Base-by-base conservation (phyloP, 2,888 invertebrate species). In the Lasioglossum morio region DNA sequence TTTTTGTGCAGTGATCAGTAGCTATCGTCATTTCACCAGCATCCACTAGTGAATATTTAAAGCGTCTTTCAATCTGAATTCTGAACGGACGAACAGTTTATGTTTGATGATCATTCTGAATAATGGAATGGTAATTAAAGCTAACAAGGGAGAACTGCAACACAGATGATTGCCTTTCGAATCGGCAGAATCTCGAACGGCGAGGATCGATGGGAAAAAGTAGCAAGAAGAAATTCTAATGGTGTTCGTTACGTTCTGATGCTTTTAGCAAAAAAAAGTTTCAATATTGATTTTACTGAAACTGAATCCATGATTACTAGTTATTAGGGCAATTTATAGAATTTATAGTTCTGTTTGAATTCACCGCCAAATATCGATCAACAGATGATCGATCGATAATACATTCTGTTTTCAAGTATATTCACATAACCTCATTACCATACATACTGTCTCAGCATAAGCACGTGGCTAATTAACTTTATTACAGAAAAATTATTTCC, bases 101-200 rank as follows among this genome's bases (percentile, higher is more conserved):
- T 12, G 70, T 37, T 37, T 12, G n/a, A 40, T 70, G n/a, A 14
- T 70, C 27, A 53, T 40, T 74, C 23, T 27, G 74, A 57, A 57
- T 57, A 74, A 74, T 30, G 53, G 40, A 57, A 37, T n/a, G 16
- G n/a, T 57, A 74, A 37, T 37, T 57, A 37, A 57, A 74, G n/a
- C 57, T 74, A 74, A 40, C 57, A 40, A 74, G 53, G n/a, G 74
- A 27, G 37, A 23, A 46, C 27, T 48, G 57, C 74, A 16, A 57
- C n/a, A n/a, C n/a, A 37, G 57, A 57, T 74, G 57, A 74, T 40
- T 40, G 40, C 40, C n/a, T 40, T n/a, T 40, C 70, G 70, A 70
- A 70, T 70, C 5, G 40, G 4, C 14, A 40, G 40, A 69, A 69
- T 37, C 37, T 23, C 37, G 23, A 23, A 40, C 4, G 5, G n/a